Percentiles rank a stretch among this genome's conserved stretches.
Evolutionary conservation across 2,113 vertebrate species (phyloP).

Genomic region (Melanostigma gelatinosum): DNA sequence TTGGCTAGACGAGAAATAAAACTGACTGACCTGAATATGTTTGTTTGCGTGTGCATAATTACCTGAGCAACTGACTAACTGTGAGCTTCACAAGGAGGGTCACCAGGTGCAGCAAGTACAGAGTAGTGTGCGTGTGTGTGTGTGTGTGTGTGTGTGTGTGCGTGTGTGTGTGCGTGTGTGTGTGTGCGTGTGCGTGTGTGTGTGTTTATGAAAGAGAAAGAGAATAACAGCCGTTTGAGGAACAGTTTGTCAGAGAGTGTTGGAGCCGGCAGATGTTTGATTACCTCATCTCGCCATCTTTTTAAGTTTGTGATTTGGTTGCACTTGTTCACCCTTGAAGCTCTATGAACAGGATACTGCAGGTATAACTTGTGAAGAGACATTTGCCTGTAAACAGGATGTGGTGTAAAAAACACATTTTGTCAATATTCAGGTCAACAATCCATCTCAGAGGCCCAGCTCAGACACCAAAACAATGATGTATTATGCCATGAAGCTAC

Average conservation of each 20-base stretch:
- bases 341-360: background rate
- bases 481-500: background rate
- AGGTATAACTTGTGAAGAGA: background rate
- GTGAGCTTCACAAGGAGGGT: slow-evolving; percentile 57
- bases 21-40: slow-evolving; percentile 52
- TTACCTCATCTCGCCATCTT: slow-evolving; percentile 5
- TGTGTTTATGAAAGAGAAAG: slow-evolving; percentile 44
- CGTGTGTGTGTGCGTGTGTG: background rate
- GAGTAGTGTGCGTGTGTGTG: slow-evolving; percentile 22
- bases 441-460: background rate
- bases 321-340: background rate
- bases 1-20: slow-evolving; percentile 35
- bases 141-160: slow-evolving; percentile 4
- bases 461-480: background rate
- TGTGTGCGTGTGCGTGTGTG: slow-evolving; percentile 7
- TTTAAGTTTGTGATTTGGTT: slow-evolving; percentile 2
- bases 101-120: slow-evolving; percentile 69
- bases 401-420: background rate
- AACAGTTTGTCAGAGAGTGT: slow-evolving; percentile 21
- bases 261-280: slow-evolving; percentile 42
- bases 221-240: slow-evolving; percentile 38
- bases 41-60: slow-evolving; percentile 29
- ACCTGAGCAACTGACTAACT: slow-evolving; percentile 38
- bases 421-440: background rate
- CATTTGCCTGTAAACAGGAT: slow-evolving; percentile 1